These are phyloP conservation scores for Pseudonaja textilis DNA, from an alignment of 2,113 vertebrate genomes.

Conservation along the genomic window DNA sequence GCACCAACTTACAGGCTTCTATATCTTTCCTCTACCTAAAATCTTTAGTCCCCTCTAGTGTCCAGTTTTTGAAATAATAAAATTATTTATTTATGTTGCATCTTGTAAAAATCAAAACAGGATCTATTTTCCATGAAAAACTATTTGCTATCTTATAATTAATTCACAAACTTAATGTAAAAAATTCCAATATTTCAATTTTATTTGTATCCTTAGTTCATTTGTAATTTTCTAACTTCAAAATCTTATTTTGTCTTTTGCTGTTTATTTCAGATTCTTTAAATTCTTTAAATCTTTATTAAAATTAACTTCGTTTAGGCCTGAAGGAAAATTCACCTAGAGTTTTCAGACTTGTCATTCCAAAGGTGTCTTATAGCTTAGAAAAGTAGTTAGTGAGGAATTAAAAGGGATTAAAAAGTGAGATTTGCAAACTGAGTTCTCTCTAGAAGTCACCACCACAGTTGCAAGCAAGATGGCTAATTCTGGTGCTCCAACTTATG, in stretches of 20 bases:
- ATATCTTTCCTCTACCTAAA: neutral
- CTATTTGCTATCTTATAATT: neutral
- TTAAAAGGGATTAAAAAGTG: neutral
- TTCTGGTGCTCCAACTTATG: neutral
- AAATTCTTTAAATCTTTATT: neutral
- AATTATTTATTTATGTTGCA: neutral
- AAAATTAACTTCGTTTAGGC: neutral
- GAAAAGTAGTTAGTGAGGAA: neutral
- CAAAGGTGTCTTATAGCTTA: neutral
- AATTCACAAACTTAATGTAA: neutral
- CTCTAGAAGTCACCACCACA: neutral
- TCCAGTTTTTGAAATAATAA: neutral
- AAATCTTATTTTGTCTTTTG: neutral
- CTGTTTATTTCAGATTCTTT: neutral
- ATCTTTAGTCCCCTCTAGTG: neutral
- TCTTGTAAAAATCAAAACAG: neutral
- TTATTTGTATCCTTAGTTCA: neutral
- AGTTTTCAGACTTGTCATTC: neutral
- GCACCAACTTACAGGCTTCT: neutral
- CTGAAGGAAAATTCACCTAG: neutral
- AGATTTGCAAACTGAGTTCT: neutral
- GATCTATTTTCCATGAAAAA: neutral
- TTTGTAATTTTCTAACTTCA: neutral
- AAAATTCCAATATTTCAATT: neutral
- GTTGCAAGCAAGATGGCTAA: neutral